These are phyloP conservation scores for Boloria selene DNA, from an alignment of 2,888 invertebrate species.

Conservation along the genomic window DNA sequence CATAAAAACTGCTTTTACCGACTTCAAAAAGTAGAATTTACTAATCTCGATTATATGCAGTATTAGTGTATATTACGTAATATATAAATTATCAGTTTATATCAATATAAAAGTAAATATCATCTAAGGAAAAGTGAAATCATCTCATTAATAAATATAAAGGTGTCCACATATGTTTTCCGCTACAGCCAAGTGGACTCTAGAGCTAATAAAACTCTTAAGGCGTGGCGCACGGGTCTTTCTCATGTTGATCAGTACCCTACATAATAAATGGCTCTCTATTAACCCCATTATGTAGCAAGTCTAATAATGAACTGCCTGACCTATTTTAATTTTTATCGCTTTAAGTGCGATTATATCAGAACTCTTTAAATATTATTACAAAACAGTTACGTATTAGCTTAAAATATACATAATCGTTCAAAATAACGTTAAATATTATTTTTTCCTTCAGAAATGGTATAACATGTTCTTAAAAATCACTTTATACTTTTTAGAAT, in stretches of 20 bases:
- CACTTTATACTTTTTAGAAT: no score
- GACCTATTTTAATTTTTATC: slow-evolving; percentile 26
- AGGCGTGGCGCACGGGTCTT: slow-evolving; percentile 63
- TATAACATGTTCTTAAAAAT: no score
- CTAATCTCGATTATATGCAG: no score
- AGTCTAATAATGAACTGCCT: slow-evolving; percentile 51
- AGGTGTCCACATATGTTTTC: background rate
- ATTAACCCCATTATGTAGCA: slow-evolving; percentile 47
- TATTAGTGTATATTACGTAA: no score
- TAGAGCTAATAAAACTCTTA: slow-evolving; percentile 67
- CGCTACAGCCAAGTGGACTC: slow-evolving; percentile 9
- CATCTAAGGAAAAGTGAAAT: background rate
- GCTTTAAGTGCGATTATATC: slow-evolving; percentile 5
- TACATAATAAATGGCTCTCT: slow-evolving; percentile 46
- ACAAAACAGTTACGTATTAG: no score
- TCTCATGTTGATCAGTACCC: slow-evolving; percentile 69
- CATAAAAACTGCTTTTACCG: no score
- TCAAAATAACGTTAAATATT: no score
- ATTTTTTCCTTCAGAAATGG: no score
- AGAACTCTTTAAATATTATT: no score
- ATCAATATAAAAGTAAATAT: background rate
- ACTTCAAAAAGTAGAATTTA: no score
- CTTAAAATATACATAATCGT: no score
- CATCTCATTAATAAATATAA: slow-evolving; percentile 1
- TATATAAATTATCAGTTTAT: no score